A percentile compares a stretch with the other conserved stretches of the same genome.
Evolutionary conservation across 2,113 vertebrate genomes (phyloP).

Genomic region (Erinaceus europaeus): DNA sequence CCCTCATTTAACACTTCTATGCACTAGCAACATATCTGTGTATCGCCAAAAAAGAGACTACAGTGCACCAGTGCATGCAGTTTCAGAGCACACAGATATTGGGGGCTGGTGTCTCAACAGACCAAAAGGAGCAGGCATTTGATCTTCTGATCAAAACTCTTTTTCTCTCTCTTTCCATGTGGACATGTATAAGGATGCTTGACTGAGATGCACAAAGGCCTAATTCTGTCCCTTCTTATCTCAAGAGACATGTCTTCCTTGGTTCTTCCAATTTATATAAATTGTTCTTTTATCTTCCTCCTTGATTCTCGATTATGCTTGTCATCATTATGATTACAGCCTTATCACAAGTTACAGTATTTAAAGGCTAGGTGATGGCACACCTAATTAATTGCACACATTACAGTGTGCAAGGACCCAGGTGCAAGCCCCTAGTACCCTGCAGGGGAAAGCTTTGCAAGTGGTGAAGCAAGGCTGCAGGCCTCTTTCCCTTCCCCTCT

Average conservation of each 20-base stretch:
- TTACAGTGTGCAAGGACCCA: too few relatives aligned
- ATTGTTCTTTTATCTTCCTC: background rate
- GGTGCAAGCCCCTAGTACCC: too few relatives aligned
- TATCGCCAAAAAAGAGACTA: background rate
- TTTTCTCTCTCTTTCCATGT: background rate
- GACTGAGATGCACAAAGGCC: background rate
- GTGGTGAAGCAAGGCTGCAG: too few relatives aligned
- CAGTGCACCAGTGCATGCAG: background rate
- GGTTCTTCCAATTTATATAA: background rate
- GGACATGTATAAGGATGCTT: fast-evolving
- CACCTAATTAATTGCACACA: too few relatives aligned
- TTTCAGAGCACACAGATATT: background rate
- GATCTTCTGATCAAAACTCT: background rate
- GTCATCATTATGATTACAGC: too few relatives aligned
- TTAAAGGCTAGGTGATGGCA: too few relatives aligned
- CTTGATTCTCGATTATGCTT: background rate
- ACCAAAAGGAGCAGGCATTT: background rate
- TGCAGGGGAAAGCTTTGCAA: too few relatives aligned
- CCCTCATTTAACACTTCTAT: background rate
- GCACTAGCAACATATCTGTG: background rate
- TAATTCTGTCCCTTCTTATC: background rate
- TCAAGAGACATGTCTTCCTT: background rate
- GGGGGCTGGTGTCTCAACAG: fast-evolving
- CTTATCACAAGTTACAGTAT: background rate
- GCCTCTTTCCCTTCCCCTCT: too few relatives aligned